These are phyloP conservation scores for Sclerurus mexicanus DNA, from an alignment of 2,113 vertebrate genomes.

Conservation along the genomic window DNA sequence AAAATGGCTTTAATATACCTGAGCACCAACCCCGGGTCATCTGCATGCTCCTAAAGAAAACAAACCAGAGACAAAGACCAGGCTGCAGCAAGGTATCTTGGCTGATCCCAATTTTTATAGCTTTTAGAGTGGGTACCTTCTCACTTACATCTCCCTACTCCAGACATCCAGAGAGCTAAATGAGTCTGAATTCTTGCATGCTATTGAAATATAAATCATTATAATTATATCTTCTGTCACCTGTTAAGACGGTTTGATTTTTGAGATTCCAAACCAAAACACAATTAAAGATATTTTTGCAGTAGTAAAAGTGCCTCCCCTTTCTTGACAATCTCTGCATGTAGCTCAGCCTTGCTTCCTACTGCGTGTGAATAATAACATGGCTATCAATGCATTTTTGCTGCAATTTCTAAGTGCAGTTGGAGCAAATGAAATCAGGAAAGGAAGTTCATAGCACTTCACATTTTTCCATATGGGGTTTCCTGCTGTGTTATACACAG, in stretches of 20 bases:
- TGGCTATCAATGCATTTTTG: not conserved
- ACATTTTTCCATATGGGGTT: not conserved
- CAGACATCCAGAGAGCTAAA: not conserved
- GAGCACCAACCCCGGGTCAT: not conserved
- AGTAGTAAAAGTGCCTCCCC: not conserved
- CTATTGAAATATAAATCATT: not conserved
- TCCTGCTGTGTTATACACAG: not conserved
- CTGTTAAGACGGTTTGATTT: not conserved
- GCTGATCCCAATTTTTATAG: not conserved
- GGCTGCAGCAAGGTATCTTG: not conserved
- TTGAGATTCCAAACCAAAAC: not conserved
- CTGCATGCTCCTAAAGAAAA: not conserved
- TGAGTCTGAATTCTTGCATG: not conserved
- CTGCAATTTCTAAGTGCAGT: slow-evolving; percentile 4
- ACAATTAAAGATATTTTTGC: slow-evolving; percentile 14
- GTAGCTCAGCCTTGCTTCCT: not conserved
- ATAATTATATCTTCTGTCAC: not conserved
- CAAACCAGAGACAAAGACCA: not conserved
- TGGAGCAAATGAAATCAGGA: slow-evolving; percentile 21
- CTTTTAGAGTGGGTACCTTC: not conserved
- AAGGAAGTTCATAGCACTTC: slow-evolving; percentile 3
- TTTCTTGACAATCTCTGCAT: not conserved
- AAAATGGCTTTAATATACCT: not conserved
- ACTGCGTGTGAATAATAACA: not conserved
- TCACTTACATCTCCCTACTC: not conserved